These are phyloP conservation scores for Novumbra hubbsi DNA, from an alignment of 2,797 vertebrate genomes.

Conservation along the genomic window DNA sequence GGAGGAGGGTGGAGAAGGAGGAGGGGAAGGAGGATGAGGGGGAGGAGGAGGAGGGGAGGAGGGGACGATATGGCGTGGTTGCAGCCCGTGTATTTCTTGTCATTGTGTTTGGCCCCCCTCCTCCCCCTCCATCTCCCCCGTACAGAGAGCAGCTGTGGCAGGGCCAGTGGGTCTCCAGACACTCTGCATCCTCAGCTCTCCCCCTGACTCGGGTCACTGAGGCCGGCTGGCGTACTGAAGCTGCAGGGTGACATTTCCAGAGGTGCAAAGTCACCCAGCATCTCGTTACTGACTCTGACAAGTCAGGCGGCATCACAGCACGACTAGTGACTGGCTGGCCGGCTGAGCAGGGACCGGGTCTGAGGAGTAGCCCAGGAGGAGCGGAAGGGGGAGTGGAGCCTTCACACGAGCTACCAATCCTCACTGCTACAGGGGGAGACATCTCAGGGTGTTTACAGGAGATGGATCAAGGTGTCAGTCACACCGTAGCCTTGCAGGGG, in stretches of 20 bases:
- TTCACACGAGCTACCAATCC: conserved; percentile 68
- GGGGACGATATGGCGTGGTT: not conserved
- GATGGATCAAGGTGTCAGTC: conserved; percentile 67
- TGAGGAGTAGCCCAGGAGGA: not conserved
- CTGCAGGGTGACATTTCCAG: conserved; percentile 77
- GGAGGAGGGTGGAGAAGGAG: conserved; percentile 27
- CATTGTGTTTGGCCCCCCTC: conserved; percentile 23
- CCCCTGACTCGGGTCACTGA: conserved; percentile 38
- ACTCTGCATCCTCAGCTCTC: not conserved
- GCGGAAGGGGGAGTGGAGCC: conserved; percentile 12
- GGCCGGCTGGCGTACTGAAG: conserved; percentile 51
- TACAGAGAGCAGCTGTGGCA: conserved; percentile 65
- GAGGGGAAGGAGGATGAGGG: no score
- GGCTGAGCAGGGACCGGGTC: not conserved
- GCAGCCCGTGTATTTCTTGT: conserved; percentile 35
- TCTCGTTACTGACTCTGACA: conserved; percentile 76
- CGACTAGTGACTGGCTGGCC: conserved; percentile 27
- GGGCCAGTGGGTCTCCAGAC: not conserved
- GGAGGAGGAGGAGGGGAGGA: conserved; percentile 31
- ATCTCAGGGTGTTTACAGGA: conserved; percentile 75
- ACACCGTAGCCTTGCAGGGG: conserved; percentile 44
- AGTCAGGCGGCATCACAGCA: conserved; percentile 47
- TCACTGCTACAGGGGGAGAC: conserved; percentile 63
- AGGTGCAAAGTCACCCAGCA: conserved; percentile 78
- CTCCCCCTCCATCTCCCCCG: conserved; percentile 12